phyloP scores from a whole-genome alignment of 1,140 invertebrate species.

The Magallana gigas region DNA sequence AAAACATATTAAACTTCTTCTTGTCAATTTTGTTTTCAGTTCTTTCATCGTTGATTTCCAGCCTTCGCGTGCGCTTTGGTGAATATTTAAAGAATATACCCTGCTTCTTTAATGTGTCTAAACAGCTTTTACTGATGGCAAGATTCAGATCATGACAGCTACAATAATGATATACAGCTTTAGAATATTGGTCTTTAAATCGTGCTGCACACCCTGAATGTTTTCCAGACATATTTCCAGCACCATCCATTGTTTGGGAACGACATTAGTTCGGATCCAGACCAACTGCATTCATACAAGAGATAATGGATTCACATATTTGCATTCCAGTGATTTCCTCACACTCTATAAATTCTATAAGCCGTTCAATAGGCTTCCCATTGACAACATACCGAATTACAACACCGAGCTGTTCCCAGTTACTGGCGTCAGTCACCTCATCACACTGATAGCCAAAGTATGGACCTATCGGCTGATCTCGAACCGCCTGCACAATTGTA shows the following conservation, averaged over 20 bases:
- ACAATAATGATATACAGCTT: conserved; percentile 47
- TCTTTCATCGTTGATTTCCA: neutral
- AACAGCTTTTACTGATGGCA: conserved; percentile 42
- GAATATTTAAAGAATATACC: conserved; percentile 51
- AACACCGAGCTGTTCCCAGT: no score
- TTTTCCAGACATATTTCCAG: no score
- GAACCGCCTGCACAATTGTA: no score
- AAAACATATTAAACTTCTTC: neutral
- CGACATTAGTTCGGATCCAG: no score
- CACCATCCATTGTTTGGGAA: no score
- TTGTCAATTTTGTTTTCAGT: neutral
- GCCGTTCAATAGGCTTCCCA: conserved; percentile 47
- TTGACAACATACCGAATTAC: conserved; percentile 25
- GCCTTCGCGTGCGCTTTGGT: conserved; percentile 16
- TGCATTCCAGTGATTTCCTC: conserved; percentile 53
- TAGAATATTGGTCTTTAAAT: conserved; percentile 45
- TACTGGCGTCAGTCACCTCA: no score
- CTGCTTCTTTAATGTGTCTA: conserved; percentile 35
- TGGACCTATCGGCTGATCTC: no score
- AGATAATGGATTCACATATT: conserved; percentile 44
- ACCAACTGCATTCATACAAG: conserved; percentile 39
- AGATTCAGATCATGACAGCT: conserved; percentile 50
- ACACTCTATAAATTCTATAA: conserved; percentile 57
- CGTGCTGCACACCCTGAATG: conserved; percentile 43
- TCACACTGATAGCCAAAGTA: no score